Evolutionary conservation across 2,113 vertebrate genomes (phyloP), one percentile per base, ranked within the genome.

Genomic region (Elaphurus davidianus): DNA sequence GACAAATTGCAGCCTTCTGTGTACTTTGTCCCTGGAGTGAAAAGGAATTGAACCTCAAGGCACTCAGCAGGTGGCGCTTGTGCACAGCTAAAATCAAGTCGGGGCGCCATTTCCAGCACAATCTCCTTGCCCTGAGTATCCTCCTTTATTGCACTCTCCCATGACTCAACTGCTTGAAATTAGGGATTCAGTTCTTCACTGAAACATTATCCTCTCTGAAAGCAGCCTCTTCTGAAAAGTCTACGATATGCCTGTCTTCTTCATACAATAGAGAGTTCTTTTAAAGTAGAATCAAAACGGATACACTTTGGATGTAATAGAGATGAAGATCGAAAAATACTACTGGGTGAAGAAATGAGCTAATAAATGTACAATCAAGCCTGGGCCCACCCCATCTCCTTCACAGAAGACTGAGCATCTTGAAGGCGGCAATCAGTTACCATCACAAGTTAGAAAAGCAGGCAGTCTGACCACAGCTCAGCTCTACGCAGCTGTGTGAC

Each of bases 31-130:
- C 14, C 7, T 16, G 5, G 7, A 92, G 62, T 47, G 28, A 90
- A 90, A 92, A 36, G 36, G n/a, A 94, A 25, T 45, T 67, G 76
- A 97, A 91, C 6, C 17, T 86, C 12, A 6, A 52, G 25, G 1
- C 60, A 9, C 5, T 97, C 98, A 97, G 91, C 71, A 98, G 98
- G 87, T 97, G 98, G 98, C 83, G 14, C 87, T 54, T 1, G 50
- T 27, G 52, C 50, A 94, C 6, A 84, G 30, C 21, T 67, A 74
- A 71, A 95, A 93, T 13, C 40, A 85, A 92, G 82, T 2, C 21
- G 7, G 47, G 36, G 25, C 2, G 2, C 92, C 90, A 94, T 97
- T 96, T 97, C 85, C 90, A 79, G 54, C 54, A 43, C 25, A 25
- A 59, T 28, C 79, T 64, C 79, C 43, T 50, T 59, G 7, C 33